Percentiles rank a stretch among this genome's conserved stretches.
Conservation (phyloP, 2,888 invertebrate genomes). For the Drosophila neotestacea region DNA sequence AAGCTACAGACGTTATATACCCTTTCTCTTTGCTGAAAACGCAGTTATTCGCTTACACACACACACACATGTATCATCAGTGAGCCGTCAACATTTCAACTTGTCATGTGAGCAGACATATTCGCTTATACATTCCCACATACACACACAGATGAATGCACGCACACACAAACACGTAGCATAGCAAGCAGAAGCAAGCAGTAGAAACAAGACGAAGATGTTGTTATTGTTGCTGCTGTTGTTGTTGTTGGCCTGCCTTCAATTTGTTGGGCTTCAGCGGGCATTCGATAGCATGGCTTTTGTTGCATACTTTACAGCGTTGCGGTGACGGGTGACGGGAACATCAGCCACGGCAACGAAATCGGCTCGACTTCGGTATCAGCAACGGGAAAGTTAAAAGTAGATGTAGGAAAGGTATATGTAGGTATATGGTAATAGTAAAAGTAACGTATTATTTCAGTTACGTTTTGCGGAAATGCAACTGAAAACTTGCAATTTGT, state of each 20-base stretch:
- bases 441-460: slow-evolving; percentile 73
- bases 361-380: slow-evolving; percentile 8
- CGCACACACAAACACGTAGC: slow-evolving; percentile 1
- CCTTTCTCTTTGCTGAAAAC: neutral
- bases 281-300: slow-evolving; percentile 60
- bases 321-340: slow-evolving; percentile 50
- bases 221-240: slow-evolving; percentile 24
- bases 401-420: neutral
- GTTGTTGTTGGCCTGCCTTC: slow-evolving; percentile 64
- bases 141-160: neutral
- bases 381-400: neutral
- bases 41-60: slow-evolving; percentile 39
- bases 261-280: slow-evolving; percentile 71
- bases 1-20: neutral
- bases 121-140: slow-evolving; percentile 25
- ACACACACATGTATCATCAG: slow-evolving; percentile 59
- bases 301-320: slow-evolving; percentile 65
- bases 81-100: slow-evolving; percentile 78
- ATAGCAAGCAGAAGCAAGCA: slow-evolving; percentile 8
- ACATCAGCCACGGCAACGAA: slow-evolving; percentile 7
- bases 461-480: slow-evolving; percentile 78
- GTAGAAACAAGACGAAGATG: slow-evolving; percentile 53
- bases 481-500: slow-evolving; percentile 80
- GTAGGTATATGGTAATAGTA: neutral
- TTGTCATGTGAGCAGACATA: slow-evolving; percentile 72